Evolutionary conservation across 2,888 invertebrate species (phyloP), one percentile per base, ranked within the genome.

Genomic region (Chymomyza fuscimana): DNA sequence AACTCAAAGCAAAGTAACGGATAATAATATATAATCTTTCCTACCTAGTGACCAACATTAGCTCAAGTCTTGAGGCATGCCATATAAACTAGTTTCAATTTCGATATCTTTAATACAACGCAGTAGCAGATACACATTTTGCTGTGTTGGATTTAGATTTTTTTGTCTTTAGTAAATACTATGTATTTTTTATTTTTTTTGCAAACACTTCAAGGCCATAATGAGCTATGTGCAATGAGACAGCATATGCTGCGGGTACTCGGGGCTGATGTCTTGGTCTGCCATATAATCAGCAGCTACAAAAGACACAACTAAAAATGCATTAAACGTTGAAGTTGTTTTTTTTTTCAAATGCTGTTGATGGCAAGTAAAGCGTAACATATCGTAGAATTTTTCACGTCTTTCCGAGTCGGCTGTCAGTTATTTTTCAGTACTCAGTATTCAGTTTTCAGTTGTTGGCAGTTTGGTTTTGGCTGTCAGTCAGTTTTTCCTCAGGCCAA

Each of bases 341-440:
- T 46, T 10, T 46, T 46, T 10, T 12, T 82, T n/a, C n/a, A 82
- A 85, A 78, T 82, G 82, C 83, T 87, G 76, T 81, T 87, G 84
- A 46, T 83, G 87, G 77, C 84, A 81, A 86, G 72, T 73, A 76
- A 87, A 82, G 83, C 80, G 81, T 81, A 80, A 72, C 83, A 87
- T 74, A 71, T 58, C 68, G 63, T 62, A 65, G 73, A 79, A 86
- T 83, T 87, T 86, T 83, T 86, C 84, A 83, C 86, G 83, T 86
- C 87, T 87, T 82, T 85, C 85, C 83, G 6, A 46, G 73, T 40
- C 68, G 40, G 40, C 5, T 40, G 40, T 40, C 40, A 40, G 40
- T 40, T 59, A 16, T 4, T 32, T 32, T 32, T 32, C 32, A 32
- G 32, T 32, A 32, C 32, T 32, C 32, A 32, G 32, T 32, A 32